phyloP scores from a whole-genome alignment of 2,797 vertebrate genomes.

The Erpetoichthys calabaricus region DNA sequence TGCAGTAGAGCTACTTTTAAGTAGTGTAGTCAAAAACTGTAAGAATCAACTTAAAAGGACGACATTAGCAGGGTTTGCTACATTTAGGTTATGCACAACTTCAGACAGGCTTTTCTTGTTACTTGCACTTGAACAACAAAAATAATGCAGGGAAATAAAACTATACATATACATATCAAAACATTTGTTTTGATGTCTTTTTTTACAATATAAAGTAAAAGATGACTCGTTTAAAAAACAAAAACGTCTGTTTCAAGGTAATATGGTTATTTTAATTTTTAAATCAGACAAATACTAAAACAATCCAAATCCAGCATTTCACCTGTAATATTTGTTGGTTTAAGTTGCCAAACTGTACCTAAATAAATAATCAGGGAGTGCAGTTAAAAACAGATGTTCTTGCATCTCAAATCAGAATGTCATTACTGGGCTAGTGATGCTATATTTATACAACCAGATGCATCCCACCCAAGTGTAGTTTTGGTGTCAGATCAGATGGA shows the following conservation, averaged over 20 bases:
- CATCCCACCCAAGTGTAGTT: too few relatives aligned
- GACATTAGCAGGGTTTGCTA: constrained; percentile 63
- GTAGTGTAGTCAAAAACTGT: constrained; percentile 67
- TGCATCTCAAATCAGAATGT: too few relatives aligned
- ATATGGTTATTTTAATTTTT: too few relatives aligned
- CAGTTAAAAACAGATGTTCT: too few relatives aligned
- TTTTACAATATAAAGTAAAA: not conserved
- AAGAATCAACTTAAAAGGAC: constrained; percentile 72
- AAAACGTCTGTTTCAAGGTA: constrained; percentile 1
- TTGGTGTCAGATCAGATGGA: too few relatives aligned
- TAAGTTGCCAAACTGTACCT: too few relatives aligned
- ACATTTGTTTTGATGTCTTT: constrained; percentile 29
- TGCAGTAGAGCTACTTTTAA: constrained; percentile 53
- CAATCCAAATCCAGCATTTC: too few relatives aligned
- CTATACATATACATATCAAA: constrained; percentile 53
- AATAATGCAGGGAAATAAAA: constrained; percentile 83
- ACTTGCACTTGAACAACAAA: constrained; percentile 66
- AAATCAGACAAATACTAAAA: too few relatives aligned
- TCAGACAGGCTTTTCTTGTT: constrained; percentile 79
- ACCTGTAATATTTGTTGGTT: too few relatives aligned
- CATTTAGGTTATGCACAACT: constrained; percentile 72
- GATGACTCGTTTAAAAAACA: not conserved
- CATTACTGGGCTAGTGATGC: too few relatives aligned
- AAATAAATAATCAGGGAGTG: too few relatives aligned
- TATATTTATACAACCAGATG: too few relatives aligned